A percentile compares a stretch with the other conserved stretches of the same genome.
These are phyloP conservation scores for Daubentonia madagascariensis DNA, from an alignment of 2,113 vertebrate genomes.

Conservation along the genomic window DNA sequence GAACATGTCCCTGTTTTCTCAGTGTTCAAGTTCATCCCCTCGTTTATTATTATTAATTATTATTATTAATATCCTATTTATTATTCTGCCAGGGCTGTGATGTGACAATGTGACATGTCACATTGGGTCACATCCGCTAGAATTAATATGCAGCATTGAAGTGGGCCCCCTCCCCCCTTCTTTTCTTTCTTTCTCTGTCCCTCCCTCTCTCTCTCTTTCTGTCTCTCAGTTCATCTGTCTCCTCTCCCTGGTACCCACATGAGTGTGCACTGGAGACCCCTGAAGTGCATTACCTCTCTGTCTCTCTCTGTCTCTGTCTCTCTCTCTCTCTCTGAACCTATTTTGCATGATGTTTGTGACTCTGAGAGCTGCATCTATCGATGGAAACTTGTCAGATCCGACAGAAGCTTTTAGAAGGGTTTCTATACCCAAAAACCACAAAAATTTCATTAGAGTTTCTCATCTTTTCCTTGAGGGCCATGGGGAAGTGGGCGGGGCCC, in stretches of 20 bases:
- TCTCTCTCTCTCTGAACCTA: constrained; percentile 86
- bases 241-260: constrained; percentile 87
- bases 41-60: constrained; percentile 79
- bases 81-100: constrained; percentile 90
- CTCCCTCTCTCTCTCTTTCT: constrained; percentile 79
- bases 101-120: constrained; percentile 92
- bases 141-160: constrained; percentile 92
- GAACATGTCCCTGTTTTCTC: constrained; percentile 81
- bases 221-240: constrained; percentile 80
- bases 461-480: constrained; percentile 90
- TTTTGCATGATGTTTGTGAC: constrained; percentile 99
- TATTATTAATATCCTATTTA: constrained; percentile 79
- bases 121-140: constrained; percentile 94
- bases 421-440: constrained; percentile 99
- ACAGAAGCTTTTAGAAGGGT: constrained; percentile 99
- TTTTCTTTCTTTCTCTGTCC: constrained; percentile 84
- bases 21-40: constrained; percentile 79
- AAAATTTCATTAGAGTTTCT: constrained; percentile 99
- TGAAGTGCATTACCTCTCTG: constrained; percentile 87
- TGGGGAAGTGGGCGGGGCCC: background rate
- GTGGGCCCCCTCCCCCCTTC: constrained; percentile 80
- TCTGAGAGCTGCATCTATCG: constrained; percentile 99
- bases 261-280: constrained; percentile 92
- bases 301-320: constrained; percentile 85
- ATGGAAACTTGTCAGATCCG: constrained; percentile 99